A percentile compares a stretch with the other conserved stretches of the same genome.
Evolutionary conservation across 2,888 invertebrate species (phyloP).

Genomic region (Gordius sp.): DNA sequence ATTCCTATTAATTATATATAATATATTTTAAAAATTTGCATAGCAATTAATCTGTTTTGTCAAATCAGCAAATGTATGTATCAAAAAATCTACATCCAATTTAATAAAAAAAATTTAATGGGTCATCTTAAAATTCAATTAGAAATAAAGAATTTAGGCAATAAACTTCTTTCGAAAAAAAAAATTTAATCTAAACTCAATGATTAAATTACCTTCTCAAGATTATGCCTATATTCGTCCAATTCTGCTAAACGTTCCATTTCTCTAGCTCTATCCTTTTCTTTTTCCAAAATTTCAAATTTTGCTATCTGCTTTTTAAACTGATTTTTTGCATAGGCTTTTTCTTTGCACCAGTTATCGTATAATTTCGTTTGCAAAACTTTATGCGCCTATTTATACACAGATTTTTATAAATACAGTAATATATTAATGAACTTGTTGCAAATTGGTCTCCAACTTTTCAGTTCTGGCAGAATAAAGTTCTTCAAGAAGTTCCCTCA

Average conservation of each 20-base stretch:
- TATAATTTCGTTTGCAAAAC: neutral
- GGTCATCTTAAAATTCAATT: too few species aligned
- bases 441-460: conserved; percentile 8
- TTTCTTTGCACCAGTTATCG: conserved; percentile 1
- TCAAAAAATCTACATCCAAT: too few species aligned
- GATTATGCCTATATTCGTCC: neutral
- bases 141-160: too few species aligned
- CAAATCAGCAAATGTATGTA: too few species aligned
- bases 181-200: too few species aligned
- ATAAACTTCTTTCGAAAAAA: too few species aligned
- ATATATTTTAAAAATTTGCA: neutral
- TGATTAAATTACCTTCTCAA: conserved; percentile 6
- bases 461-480: neutral
- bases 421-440: too few species aligned
- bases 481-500: neutral
- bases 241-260: neutral
- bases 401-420: neutral
- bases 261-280: neutral
- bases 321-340: conserved; percentile 8
- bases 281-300: conserved; percentile 12
- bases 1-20: neutral
- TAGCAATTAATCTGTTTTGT: too few species aligned
- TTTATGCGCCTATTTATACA: neutral
- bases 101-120: too few species aligned
- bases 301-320: conserved; percentile 3